Percentiles rank a stretch among this genome's conserved stretches.
phyloP scores from a whole-genome alignment of 2,888 invertebrate genomes.

The Melinaea marsaeus region DNA sequence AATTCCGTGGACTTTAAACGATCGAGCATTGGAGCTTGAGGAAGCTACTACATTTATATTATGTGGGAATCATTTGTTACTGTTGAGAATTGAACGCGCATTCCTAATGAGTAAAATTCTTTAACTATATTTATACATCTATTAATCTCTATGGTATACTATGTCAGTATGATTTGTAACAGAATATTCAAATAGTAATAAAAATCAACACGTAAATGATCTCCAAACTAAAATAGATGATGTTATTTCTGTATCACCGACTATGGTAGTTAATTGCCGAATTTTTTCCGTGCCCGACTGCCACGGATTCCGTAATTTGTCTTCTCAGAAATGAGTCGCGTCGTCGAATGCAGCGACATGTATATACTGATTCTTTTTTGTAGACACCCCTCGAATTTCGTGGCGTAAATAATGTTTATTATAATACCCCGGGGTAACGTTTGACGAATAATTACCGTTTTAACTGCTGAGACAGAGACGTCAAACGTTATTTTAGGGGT shows the following conservation, averaged over 20 bases:
- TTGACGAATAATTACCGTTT: conserved; percentile 76
- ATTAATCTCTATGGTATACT: conserved; percentile 29
- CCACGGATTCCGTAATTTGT: conserved; percentile 74
- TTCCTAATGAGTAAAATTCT: conserved; percentile 40
- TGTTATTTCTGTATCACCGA: conserved; percentile 59
- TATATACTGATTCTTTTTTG: conserved; percentile 59
- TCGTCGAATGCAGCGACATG: conserved; percentile 74
- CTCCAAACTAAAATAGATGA: conserved; percentile 54
- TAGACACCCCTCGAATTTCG: conserved; percentile 65
- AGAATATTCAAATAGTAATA: conserved; percentile 11
- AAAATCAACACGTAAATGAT: conserved; percentile 24
- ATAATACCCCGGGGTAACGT: conserved; percentile 72
- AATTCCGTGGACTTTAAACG: conserved; percentile 58
- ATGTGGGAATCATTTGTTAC: conserved; percentile 58
- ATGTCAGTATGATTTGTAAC: conserved; percentile 15
- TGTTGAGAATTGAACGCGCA: conserved; percentile 43
- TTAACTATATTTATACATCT: conserved; percentile 26
- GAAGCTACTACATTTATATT: conserved; percentile 59
- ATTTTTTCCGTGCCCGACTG: conserved; percentile 70
- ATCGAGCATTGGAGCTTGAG: conserved; percentile 52
- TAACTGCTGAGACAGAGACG: conserved; percentile 71
- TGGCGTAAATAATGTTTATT: conserved; percentile 74
- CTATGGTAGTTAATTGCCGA: conserved; percentile 70
- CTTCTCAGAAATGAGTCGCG: conserved; percentile 77
- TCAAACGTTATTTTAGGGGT: conserved; percentile 65